Base-by-base conservation (phyloP, 2,113 vertebrate genomes). In the Chrysochloris asiatica region DNA sequence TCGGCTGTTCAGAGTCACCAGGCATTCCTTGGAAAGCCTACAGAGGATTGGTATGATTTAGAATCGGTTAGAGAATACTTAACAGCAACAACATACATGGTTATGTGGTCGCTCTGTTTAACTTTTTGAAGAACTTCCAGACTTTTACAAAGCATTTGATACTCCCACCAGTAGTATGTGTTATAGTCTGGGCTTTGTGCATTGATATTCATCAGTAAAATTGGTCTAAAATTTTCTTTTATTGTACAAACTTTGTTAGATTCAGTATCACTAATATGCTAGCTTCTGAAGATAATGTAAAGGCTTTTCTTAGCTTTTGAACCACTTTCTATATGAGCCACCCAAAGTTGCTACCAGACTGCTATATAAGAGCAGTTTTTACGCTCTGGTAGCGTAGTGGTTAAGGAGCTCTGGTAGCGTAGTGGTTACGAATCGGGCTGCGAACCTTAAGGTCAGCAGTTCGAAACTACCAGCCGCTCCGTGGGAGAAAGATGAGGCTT, bases 121-220 rank as follows among this genome's bases (percentile, higher is more conserved):
- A 63, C 36, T 7, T 79, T 83, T 26, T 88, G 84, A 73, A 45
- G 52, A 45, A 38, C 11, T 13, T 33, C 63, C 63, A 54, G 78
- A 83, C 52, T 45, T 86, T 86, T 61, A 36, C 43, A 69, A 41
- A 71, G 54, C n/a, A 7, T 30, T 54, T 84, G 45, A 22, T 2
- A 56, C 72, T 80, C n/a, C 21, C 33, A 52, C 19, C 50, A 52
- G 50, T 5, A 71, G 50, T 54, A 3, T 69, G 1, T 50, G 3
- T 14, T 76, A 3, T 52, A 52, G 28, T 26, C 69, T 77, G 69
- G 41, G 33, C 4, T 47, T 71, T 81, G 54, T 69, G 10, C 43
- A 61, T 61, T 86, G 59, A 54, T 48, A 67, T n/a, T n/a, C n/a
- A n/a, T 54, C 77, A 56, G 22, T 61, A 50, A 89, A 92, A 71